phyloP scores from a whole-genome alignment of 2,888 invertebrate genomes.

The Caenorhabditis virilis region DNA sequence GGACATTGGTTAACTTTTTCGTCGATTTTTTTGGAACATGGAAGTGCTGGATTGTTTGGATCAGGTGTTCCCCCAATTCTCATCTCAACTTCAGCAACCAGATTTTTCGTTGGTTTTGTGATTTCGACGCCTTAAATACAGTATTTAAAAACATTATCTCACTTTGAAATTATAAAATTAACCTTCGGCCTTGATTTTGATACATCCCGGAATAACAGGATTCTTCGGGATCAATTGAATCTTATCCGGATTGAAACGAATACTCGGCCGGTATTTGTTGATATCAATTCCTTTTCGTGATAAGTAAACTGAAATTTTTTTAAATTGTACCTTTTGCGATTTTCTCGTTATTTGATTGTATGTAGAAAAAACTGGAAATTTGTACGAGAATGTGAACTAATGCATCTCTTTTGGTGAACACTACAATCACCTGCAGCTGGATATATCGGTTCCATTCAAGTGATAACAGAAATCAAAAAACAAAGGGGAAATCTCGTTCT shows the following conservation, averaged over 20 bases:
- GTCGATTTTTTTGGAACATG: conserved; percentile 67
- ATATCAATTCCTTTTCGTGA: conserved; percentile 66
- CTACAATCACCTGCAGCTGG: not conserved
- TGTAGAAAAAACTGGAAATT: conserved; percentile 1
- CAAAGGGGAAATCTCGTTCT: not conserved
- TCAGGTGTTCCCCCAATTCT: conserved; percentile 66
- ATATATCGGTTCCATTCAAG: not conserved
- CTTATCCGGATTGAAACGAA: conserved; percentile 67
- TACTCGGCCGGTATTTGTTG: conserved; percentile 63
- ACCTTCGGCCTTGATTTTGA: conserved; percentile 67
- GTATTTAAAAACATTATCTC: not conserved
- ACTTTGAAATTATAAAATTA: not conserved
- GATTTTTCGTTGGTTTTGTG: conserved; percentile 51
- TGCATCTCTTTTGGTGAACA: not conserved
- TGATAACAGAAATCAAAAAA: not conserved
- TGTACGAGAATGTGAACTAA: too few relatives aligned
- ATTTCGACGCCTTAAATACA: conserved; percentile 31
- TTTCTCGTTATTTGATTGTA: not conserved
- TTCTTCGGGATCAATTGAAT: conserved; percentile 68
- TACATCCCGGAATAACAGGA: conserved; percentile 67
- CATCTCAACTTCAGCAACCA: conserved; percentile 68
- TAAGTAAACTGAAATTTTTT: conserved; percentile 66
- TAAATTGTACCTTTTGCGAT: not conserved
- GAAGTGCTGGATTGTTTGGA: conserved; percentile 66
- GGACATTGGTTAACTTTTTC: conserved; percentile 68